phyloP scores from a whole-genome alignment of 2,113 vertebrate species.

The Cavia porcellus region DNA sequence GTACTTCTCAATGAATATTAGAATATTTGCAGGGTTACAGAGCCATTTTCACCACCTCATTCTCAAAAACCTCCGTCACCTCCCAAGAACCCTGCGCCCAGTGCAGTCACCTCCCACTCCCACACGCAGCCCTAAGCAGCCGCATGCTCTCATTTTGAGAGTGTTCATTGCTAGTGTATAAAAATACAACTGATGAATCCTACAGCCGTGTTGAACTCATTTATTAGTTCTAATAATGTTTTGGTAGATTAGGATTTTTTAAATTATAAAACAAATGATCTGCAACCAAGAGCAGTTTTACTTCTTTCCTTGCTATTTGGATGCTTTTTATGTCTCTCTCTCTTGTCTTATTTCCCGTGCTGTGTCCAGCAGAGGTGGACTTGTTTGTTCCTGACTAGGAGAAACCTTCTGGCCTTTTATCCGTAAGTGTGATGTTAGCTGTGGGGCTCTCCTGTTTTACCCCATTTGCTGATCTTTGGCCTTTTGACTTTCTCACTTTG shows the following conservation, averaged over 20 bases:
- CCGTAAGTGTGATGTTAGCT: background rate
- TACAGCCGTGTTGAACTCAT: background rate
- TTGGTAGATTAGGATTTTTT: background rate
- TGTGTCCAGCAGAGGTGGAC: background rate
- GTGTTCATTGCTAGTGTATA: background rate
- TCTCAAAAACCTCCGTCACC: background rate
- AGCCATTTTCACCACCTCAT: background rate
- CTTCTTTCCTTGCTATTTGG: background rate
- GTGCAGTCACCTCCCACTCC: too few relatives aligned
- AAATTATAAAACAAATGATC: background rate
- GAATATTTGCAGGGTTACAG: background rate
- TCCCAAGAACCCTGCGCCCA: background rate
- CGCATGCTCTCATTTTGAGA: background rate
- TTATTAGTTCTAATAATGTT: background rate
- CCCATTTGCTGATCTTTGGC: background rate
- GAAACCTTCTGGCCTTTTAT: background rate
- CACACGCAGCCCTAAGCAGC: too few relatives aligned
- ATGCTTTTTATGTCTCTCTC: background rate
- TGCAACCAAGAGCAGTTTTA: background rate
- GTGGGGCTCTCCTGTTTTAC: background rate
- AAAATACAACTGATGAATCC: background rate
- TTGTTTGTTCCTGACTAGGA: background rate
- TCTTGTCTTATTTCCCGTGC: background rate
- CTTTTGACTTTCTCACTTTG: background rate
- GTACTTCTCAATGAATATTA: background rate